Conservation (phyloP, 2,113 vertebrate genomes). For the Ammodytes dubius region DNA sequence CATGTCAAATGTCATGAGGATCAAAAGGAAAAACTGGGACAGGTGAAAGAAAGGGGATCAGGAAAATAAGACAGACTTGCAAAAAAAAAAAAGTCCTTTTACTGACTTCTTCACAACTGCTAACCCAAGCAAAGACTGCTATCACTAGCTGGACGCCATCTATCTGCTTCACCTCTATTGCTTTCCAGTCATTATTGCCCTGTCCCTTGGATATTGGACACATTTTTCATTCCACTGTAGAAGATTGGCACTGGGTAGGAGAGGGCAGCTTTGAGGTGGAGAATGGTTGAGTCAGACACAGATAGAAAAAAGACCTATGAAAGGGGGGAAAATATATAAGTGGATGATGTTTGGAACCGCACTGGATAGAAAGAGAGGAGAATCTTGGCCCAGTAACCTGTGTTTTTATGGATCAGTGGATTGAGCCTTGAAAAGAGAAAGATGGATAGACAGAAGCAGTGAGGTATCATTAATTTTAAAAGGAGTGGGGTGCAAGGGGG, state of each 20-base stretch:
- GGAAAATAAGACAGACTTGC: constrained; percentile 52
- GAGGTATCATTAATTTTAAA: constrained; percentile 53
- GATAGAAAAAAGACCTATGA: constrained; percentile 27
- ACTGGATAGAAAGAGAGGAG: constrained; percentile 36
- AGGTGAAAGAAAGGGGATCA: constrained; percentile 5
- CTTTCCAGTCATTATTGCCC: constrained; percentile 80
- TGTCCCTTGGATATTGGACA: constrained; percentile 77
- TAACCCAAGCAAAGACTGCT: constrained; percentile 78
- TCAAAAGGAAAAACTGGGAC: constrained; percentile 18
- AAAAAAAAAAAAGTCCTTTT: constrained; percentile 50
- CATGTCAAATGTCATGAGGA: not conserved
- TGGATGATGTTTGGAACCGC: constrained; percentile 43
- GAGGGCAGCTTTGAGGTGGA: constrained; percentile 48
- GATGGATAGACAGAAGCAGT: constrained; percentile 34
- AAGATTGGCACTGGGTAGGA: constrained; percentile 73
- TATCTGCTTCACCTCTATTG: constrained; percentile 79
- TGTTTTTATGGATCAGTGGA: constrained; percentile 59
- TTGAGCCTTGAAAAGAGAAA: constrained; percentile 40
- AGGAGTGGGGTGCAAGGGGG: constrained; percentile 29
- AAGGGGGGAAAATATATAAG: constrained; percentile 30
- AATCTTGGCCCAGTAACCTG: constrained; percentile 54
- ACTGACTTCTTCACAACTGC: constrained; percentile 70
- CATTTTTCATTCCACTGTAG: constrained; percentile 80
- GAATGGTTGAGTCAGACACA: constrained; percentile 44
- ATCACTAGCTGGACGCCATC: constrained; percentile 77